Evolutionary conservation across 37 sponge, comb jelly and placozoan genomes (phyloP), one percentile per base, ranked within the genome.

Genomic region (Dysidea cf. avara): DNA sequence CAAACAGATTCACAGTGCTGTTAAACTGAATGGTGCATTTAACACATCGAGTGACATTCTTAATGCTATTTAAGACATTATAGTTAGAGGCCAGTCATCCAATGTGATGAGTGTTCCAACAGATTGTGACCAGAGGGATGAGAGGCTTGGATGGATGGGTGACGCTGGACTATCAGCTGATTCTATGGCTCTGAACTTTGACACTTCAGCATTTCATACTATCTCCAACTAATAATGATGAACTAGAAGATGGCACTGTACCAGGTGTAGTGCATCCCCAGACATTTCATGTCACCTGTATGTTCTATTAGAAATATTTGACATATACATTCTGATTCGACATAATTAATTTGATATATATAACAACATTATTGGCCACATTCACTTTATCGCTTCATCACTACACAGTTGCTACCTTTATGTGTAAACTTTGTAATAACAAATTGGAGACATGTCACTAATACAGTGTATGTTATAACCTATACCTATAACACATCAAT

Each of bases 131-230:
- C 88, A 87, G 65, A 57, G 88, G 52, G 78, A 87, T 39, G 88
- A 87, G 66, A 32, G 88, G 25, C 71, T 81, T 16, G 88, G 88
- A 21, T 87, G 88, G 88, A 87, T 87, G 88, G 88, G 88, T 36
- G 88, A 87, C 28, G 83, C 88, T 20, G 83, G 79, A n/a, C 61
- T 87, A 29, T 81, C 82, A 16, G 52, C 88, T 0, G 83, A 87
- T 35, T 68, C 71, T 51, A 77, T 81, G 77, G 69, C 61, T 39
- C 56, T 87, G 26, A 82, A 82, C 61, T 81, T 87, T 64, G 56
- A 87, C 46, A 82, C 63, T 51, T 34, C 69, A 12, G 59, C 78
- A 13, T 87, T 87, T 38, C 60, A 69, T 35, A 28, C 52, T 12
- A 34, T 81, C 66, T 75, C 24, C 7, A 64, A 59, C 64, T 80